Evolutionary conservation across 1,140 invertebrate genomes (phyloP).

Genomic region (Lysiphlebus fabarum): DNA sequence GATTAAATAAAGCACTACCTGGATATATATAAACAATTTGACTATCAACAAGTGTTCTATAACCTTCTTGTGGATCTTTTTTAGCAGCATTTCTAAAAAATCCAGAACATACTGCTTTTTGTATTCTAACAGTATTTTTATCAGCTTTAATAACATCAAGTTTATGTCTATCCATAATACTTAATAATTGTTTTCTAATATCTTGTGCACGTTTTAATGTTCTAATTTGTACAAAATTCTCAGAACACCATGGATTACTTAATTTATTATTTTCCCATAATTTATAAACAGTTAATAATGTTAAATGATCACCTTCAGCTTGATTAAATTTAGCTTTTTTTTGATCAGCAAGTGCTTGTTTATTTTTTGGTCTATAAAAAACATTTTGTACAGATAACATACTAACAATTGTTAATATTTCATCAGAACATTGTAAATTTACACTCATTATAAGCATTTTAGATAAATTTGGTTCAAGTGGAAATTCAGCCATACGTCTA

Average conservation of each 20-base stretch:
- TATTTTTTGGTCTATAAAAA: conserved; percentile 95
- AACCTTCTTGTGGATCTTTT: conserved; percentile 99
- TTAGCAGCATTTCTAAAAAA: conserved; percentile 99
- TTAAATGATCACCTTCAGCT: conserved; percentile 96
- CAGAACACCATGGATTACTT: conserved; percentile 98
- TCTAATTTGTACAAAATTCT: conserved; percentile 98
- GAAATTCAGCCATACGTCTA: conserved; percentile 98
- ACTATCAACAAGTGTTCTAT: conserved; percentile 94
- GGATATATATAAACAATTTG: conserved; percentile 99
- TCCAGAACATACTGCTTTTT: conserved; percentile 98
- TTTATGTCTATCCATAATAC: conserved; percentile 98
- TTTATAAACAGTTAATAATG: conserved; percentile 96
- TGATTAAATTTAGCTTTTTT: conserved; percentile 99
- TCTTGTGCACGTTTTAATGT: conserved; percentile 97
- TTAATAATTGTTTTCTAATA: conserved; percentile 95
- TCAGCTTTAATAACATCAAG: conserved; percentile 95
- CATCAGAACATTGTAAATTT: conserved; percentile 96
- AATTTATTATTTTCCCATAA: conserved; percentile 99
- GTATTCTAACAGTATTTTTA: conserved; percentile 91
- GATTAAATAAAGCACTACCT: conserved; percentile 93
- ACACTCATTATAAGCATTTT: conserved; percentile 99
- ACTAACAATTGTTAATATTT: conserved; percentile 96
- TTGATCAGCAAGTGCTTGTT: conserved; percentile 96
- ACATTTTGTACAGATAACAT: conserved; percentile 99
- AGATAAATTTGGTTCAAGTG: conserved; percentile 95